Evolutionary conservation across 2,113 vertebrate species (phyloP), one percentile per base, ranked within the genome.

Genomic region (Zosterops hypoxanthus): DNA sequence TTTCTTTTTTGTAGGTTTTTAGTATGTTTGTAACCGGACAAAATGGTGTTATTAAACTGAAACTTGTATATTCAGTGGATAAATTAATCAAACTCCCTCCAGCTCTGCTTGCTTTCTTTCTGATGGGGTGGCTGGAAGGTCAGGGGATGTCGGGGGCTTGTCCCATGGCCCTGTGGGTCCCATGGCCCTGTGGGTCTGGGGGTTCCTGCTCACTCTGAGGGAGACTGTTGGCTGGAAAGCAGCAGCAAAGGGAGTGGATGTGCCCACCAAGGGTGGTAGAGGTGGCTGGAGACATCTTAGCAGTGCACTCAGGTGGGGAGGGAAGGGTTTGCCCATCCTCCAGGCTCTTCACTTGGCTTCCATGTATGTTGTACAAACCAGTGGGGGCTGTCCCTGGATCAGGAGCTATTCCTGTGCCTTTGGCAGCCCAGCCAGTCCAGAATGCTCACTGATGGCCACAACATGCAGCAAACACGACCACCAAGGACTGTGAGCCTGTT

Each of bases 1-100:
- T 55, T 90, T 29, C 11, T 83, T 95, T 95, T 97, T 96, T 94
- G 94, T 97, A 96, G 96, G 93, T 96, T 97, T 96, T 96, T 96
- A 97, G 96, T 95, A 96, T 95, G 95, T 97, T 97, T 96, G 96
- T 97, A 97, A 94, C 76, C 82, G 0, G 88, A 94, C 88, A 81
- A 90, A 93, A 90, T 64, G 93, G 95, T 94, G 96, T 97, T 81
- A 96, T 93, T 93, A 95, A 97, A 96, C 90, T 14, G 31, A 96
- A 88, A 94, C 90, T 82, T 94, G 92, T 97, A 96, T 95, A 90
- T 97, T 92, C 95, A 86, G 88, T 97, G 92, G 94, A 97, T 97
- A 96, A 96, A 97, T 44, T 85, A 12, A 71, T 90, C 88, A 61
- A 96, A 93, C 64, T 57, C 68, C 76, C 82, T 90, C 76, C 26